Percentiles rank a stretch among this genome's conserved stretches.
phyloP scores from a whole-genome alignment of 2,888 invertebrate genomes.

The Pemphredon lugubris region DNA sequence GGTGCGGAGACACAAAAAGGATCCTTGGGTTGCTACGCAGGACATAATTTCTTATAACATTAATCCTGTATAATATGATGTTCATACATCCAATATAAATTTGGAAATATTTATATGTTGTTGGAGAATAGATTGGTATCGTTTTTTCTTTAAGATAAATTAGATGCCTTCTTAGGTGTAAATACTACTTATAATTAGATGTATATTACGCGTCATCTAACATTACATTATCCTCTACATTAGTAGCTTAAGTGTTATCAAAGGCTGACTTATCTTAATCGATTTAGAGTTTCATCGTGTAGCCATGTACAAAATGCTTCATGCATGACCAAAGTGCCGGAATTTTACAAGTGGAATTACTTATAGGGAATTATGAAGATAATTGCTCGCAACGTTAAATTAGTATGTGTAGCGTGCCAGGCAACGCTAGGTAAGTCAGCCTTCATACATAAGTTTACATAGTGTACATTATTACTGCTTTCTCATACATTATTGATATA shows the following conservation, averaged over 20 bases:
- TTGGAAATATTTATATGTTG: constrained; percentile 50
- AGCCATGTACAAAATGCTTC: constrained; percentile 4
- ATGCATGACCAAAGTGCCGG: constrained; percentile 11
- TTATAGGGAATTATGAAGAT: background rate
- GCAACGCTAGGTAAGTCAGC: constrained; percentile 22
- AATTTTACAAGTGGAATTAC: constrained; percentile 2
- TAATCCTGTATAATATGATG: constrained; percentile 49
- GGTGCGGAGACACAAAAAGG: too few species aligned
- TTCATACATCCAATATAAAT: constrained; percentile 41
- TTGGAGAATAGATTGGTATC: constrained; percentile 27
- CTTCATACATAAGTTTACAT: constrained; percentile 18
- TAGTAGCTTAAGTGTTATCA: constrained; percentile 24
- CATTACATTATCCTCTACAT: constrained; percentile 29
- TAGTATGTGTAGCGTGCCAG: constrained; percentile 10
- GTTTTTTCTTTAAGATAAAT: constrained; percentile 32
- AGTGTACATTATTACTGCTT: constrained; percentile 31
- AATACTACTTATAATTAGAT: constrained; percentile 22
- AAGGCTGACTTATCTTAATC: constrained; percentile 30
- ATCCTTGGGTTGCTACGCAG: too few species aligned
- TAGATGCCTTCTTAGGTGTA: constrained; percentile 16
- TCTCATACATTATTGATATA: constrained; percentile 19
- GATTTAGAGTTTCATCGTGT: background rate
- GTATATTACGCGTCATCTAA: constrained; percentile 43
- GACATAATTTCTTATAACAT: constrained; percentile 36
- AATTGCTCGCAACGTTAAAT: constrained; percentile 15